Conservation (phyloP, 2,888 invertebrate species). For the Philopedon plagiatum region DNA sequence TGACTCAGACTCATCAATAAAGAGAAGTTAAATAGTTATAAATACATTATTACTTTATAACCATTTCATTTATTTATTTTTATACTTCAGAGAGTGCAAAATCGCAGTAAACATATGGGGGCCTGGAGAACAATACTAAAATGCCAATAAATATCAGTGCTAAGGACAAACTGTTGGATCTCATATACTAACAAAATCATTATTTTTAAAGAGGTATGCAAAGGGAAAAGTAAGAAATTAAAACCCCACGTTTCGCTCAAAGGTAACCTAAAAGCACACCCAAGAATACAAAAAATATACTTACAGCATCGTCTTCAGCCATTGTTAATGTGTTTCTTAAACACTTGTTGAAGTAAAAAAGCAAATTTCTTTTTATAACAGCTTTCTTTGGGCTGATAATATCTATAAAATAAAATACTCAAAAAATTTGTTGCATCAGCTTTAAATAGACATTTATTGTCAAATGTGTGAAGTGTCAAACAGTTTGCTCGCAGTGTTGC, state of each 20-base stretch:
- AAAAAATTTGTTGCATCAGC: slow-evolving; percentile 57
- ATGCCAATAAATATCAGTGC: too few species aligned
- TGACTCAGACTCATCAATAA: too few species aligned
- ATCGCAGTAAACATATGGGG: too few species aligned
- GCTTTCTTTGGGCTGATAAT: not conserved
- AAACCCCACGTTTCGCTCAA: slow-evolving; percentile 5
- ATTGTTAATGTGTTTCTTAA: slow-evolving; percentile 57
- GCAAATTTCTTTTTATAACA: not conserved
- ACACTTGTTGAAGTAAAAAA: not conserved
- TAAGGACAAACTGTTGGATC: too few species aligned
- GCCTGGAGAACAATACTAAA: too few species aligned
- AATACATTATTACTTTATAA: too few species aligned
- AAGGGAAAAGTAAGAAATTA: slow-evolving; percentile 2
- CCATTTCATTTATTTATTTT: too few species aligned
- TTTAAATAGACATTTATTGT: not conserved
- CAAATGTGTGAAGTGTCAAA: too few species aligned
- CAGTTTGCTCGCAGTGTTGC: too few species aligned
- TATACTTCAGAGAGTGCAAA: too few species aligned
- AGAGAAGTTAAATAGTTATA: too few species aligned
- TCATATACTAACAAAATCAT: not conserved
- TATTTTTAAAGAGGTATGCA: not conserved
- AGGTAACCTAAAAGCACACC: slow-evolving; percentile 6
- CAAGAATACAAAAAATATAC: slow-evolving; percentile 52
- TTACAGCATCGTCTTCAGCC: slow-evolving; percentile 73
- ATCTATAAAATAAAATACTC: slow-evolving; percentile 12